Base-by-base conservation (phyloP, 2,113 vertebrate genomes). In the Athene cunicularia region DNA sequence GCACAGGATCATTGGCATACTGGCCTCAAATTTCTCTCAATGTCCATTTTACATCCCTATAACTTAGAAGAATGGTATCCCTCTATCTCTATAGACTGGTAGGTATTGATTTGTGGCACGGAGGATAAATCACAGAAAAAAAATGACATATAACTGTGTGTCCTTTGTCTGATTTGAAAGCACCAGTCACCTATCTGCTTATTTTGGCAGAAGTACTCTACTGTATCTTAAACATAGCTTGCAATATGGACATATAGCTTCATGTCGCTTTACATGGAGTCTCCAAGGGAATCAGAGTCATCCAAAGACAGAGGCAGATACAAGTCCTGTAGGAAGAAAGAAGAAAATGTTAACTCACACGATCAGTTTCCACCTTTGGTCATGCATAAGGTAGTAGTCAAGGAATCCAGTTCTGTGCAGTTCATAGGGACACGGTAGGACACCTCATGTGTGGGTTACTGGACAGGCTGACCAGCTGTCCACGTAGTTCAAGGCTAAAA, bases 281-380 rank as follows among this genome's bases (percentile, higher is more conserved):
- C 99, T 17, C 99, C 99, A 8, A 99, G 98, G 79, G 99, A 99
- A 86, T 99, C 99, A 0, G 99, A 99, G 60, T 99, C 99, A 96
- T 99, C 99, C 99, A 99, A 98, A 95, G 99, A 99, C 95, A 99
- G 98, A 64, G 99, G 99, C 98, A 99, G 98, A 97, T 99, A 99
- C 93, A 99, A 98, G 97, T 99, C 99, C 99, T 99, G 97, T 98
- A 91, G 96, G 92, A 97, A 96, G 97, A 98, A 97, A 97, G 89
- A 86, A 35, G 52, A 64, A 81, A 93, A 93, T 95, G 98, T 98
- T 98, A 98, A 97, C 76, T 97, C 76, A 94, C 91, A 47, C 79
- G 28, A 55, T n/a, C 68, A 56, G 64, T 33, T 76, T 76, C 50
- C 62, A 71, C 2, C 35, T 62, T 23, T 23, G 63, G 89, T 45